Conservation (phyloP, 2,888 invertebrate genomes). For the Scaptomyza caliginosa region DNA sequence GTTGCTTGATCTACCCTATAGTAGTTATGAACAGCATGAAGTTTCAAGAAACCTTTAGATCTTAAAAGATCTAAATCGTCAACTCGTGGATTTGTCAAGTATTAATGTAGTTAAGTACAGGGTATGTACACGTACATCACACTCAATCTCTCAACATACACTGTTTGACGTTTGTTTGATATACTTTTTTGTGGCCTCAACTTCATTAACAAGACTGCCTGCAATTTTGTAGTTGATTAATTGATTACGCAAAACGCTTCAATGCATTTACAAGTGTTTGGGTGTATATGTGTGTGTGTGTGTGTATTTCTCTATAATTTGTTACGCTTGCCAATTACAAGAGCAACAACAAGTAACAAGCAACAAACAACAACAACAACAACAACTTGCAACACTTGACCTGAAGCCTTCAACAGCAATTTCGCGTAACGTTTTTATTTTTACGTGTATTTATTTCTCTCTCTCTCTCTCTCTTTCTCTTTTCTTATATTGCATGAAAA, state of each 20-base stretch:
- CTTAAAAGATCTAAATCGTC: no score
- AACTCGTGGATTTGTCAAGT: no score
- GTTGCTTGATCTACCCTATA: no score
- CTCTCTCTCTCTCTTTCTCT: background rate
- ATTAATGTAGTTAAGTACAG: background rate
- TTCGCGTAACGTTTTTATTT: constrained; percentile 17
- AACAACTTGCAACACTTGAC: constrained; percentile 30
- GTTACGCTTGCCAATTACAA: constrained; percentile 67
- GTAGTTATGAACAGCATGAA: no score
- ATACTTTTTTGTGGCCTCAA: constrained; percentile 52
- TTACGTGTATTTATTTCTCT: constrained; percentile 3
- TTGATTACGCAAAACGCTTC: constrained; percentile 69
- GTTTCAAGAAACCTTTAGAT: no score
- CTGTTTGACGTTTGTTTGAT: constrained; percentile 25
- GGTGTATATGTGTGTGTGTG: constrained; percentile 7
- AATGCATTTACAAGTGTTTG: constrained; percentile 42
- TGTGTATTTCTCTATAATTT: constrained; percentile 47
- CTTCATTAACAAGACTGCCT: constrained; percentile 62
- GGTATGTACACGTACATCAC: background rate
- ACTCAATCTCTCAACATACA: background rate
- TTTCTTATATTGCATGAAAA: constrained; percentile 31
- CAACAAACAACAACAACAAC: constrained; percentile 14
- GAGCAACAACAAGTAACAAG: constrained; percentile 26
- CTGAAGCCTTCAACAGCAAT: constrained; percentile 20
- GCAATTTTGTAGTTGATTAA: constrained; percentile 70